Percentiles rank a stretch among this genome's conserved stretches.
These are phyloP conservation scores for Ceratosolen fusciceps DNA, from an alignment of 1,140 invertebrate species.

Conservation along the genomic window DNA sequence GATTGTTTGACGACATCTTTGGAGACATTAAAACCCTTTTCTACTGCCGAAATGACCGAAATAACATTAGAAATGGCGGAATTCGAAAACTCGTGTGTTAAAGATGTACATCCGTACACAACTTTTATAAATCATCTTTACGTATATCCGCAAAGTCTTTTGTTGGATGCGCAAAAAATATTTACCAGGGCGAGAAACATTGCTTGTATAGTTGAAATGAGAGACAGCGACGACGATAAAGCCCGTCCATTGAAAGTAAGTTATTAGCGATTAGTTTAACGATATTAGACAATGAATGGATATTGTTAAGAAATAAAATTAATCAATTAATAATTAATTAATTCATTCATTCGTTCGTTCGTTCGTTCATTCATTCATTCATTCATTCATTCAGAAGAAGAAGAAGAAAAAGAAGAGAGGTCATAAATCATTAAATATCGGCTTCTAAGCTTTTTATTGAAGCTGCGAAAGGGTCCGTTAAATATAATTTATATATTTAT, in stretches of 20 bases:
- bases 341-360: too few relatives aligned
- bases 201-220: slow-evolving; percentile 87
- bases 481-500: too few relatives aligned
- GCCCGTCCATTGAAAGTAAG: slow-evolving; percentile 79
- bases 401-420: too few relatives aligned
- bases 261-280: too few relatives aligned
- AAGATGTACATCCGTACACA: slow-evolving; percentile 83
- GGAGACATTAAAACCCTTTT: slow-evolving; percentile 85
- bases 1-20: slow-evolving; percentile 86
- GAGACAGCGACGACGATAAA: slow-evolving; percentile 82
- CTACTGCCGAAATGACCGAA: slow-evolving; percentile 79
- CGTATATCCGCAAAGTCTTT: slow-evolving; percentile 88
- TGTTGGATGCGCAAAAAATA: slow-evolving; percentile 93
- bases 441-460: too few relatives aligned
- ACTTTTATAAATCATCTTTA: slow-evolving; percentile 90
- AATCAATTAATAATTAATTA: too few relatives aligned
- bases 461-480: too few relatives aligned
- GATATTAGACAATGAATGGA: too few relatives aligned
- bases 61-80: slow-evolving; percentile 87
- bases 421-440: too few relatives aligned
- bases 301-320: too few relatives aligned
- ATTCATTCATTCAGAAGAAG: too few relatives aligned
- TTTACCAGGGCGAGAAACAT: slow-evolving; percentile 92
- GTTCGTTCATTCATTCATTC: too few relatives aligned
- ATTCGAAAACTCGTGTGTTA: slow-evolving; percentile 81